Evolutionary conservation across 2,888 invertebrate genomes (phyloP).

Genomic region (Lapara coniferarum): DNA sequence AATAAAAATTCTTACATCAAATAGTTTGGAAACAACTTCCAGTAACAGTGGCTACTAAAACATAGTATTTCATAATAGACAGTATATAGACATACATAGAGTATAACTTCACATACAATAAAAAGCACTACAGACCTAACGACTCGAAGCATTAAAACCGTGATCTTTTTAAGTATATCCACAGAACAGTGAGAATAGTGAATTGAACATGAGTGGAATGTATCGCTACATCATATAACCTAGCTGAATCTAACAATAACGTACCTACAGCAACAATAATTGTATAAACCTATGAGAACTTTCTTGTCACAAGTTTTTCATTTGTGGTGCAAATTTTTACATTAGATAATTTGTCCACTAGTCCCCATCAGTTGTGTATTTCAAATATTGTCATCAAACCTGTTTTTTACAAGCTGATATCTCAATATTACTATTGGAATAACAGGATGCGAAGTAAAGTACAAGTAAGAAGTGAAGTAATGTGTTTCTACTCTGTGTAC

Average conservation of each 20-base stretch:
- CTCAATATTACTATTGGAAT: too few relatives aligned
- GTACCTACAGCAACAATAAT: conserved; percentile 24
- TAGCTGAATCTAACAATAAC: conserved; percentile 24
- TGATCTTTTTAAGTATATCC: not conserved
- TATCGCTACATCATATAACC: conserved; percentile 25
- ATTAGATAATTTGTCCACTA: too few relatives aligned
- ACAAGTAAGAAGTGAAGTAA: too few relatives aligned
- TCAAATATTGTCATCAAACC: too few relatives aligned
- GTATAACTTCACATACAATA: conserved; percentile 41
- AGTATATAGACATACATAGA: conserved; percentile 31
- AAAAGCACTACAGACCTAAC: conserved; percentile 50
- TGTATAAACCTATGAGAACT: not conserved
- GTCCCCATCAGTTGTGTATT: too few relatives aligned
- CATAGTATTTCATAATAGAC: conserved; percentile 18
- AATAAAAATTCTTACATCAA: conserved; percentile 18
- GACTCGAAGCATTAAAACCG: conserved; percentile 45
- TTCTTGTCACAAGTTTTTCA: not conserved
- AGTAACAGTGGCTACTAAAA: conserved; percentile 24
- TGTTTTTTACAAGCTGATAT: too few relatives aligned
- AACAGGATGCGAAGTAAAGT: too few relatives aligned
- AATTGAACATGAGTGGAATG: conserved; percentile 23
- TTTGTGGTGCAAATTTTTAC: not conserved
- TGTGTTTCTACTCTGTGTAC: too few relatives aligned
- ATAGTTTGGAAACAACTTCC: not conserved
- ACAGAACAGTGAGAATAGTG: conserved; percentile 22